Evolutionary conservation across 2,113 vertebrate genomes (phyloP).

Genomic region (Cacatua alba): DNA sequence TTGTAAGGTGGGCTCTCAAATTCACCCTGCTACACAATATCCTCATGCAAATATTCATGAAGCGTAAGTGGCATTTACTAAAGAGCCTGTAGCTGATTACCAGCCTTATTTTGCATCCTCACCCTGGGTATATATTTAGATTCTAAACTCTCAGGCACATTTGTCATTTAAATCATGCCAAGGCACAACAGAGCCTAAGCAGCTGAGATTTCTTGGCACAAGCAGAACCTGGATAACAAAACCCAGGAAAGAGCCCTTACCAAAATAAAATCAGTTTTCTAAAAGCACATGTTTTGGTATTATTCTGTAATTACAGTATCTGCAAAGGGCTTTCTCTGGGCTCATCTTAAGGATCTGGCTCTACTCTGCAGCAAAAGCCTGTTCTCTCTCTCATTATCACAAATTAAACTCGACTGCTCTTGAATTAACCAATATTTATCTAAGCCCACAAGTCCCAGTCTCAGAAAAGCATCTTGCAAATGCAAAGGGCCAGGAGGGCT

Average conservation of each 20-base stretch:
- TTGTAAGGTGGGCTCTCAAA: background rate
- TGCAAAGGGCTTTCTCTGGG: background rate
- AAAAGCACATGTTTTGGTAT: background rate
- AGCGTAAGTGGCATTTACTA: background rate
- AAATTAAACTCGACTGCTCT: background rate
- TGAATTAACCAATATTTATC: background rate
- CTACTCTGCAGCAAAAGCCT: background rate
- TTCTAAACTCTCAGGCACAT: background rate
- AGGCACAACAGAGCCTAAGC: slow-evolving; percentile 7
- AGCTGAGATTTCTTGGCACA: slow-evolving; percentile 4
- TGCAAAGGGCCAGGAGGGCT: background rate
- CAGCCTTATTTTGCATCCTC: background rate
- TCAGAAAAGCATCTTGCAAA: background rate
- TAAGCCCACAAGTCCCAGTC: background rate
- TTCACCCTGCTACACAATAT: background rate
- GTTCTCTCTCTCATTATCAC: background rate
- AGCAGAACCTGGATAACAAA: background rate
- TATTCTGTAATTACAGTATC: background rate
- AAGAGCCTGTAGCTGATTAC: background rate
- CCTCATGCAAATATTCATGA: background rate
- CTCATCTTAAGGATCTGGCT: background rate
- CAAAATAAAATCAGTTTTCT: background rate
- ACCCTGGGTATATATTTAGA: slow-evolving; percentile 6
- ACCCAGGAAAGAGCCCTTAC: background rate
- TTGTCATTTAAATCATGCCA: slow-evolving; percentile 14